Conservation (phyloP, 2,113 vertebrate genomes). For the Pagrus major region DNA sequence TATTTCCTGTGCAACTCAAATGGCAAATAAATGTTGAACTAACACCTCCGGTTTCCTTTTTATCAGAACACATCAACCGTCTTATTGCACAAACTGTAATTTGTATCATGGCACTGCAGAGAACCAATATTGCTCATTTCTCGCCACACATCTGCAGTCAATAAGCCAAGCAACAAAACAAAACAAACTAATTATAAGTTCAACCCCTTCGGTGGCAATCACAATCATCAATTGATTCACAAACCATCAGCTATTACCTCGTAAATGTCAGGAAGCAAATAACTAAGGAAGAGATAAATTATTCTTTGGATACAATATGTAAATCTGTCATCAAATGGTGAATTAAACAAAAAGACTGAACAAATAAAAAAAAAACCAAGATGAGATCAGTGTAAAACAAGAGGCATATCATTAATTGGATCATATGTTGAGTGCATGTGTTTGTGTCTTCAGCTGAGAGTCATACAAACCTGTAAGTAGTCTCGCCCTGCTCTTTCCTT, state of each 20-base stretch:
- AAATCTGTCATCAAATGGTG: not conserved
- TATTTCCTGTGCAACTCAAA: not conserved
- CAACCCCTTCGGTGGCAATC: not conserved
- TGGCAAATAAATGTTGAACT: not conserved
- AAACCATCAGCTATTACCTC: not conserved
- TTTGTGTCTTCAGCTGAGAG: constrained; percentile 48
- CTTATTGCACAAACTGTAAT: no score
- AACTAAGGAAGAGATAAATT: not conserved
- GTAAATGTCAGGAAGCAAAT: not conserved
- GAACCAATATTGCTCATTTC: no score
- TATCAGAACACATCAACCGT: constrained; percentile 8
- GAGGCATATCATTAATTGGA: not conserved
- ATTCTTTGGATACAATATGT: not conserved
- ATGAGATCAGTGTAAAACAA: not conserved
- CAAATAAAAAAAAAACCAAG: not conserved
- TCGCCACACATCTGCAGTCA: not conserved
- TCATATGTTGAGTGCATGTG: not conserved
- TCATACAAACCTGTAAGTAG: constrained; percentile 81
- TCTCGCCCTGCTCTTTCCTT: constrained; percentile 84
- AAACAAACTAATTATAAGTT: not conserved
- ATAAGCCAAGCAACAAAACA: not conserved
- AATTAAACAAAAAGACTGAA: not conserved
- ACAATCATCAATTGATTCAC: not conserved
- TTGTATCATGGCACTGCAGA: no score
- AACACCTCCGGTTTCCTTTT: not conserved